Base-by-base conservation (phyloP, 2,888 invertebrate genomes). In the Athalia circularis region DNA sequence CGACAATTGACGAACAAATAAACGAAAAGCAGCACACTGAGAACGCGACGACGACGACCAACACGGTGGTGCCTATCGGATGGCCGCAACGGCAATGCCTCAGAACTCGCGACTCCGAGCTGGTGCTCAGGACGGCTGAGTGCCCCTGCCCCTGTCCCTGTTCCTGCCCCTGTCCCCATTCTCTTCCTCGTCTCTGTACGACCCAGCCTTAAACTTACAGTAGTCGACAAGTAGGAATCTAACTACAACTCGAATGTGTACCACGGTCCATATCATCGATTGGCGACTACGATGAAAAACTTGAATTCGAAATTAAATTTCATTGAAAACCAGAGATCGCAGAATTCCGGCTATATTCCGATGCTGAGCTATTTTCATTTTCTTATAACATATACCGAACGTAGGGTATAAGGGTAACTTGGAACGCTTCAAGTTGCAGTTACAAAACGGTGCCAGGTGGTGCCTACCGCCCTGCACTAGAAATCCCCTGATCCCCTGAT, bases 391-490 rank as follows among this genome's bases (percentile, higher is more conserved):
- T 5, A 47, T 3, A 4, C 29, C 43, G 9, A 9, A 61, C 43
- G 7, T 9, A 9, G n/a, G 13, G 5, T 4, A 2, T 15, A 15
- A 7, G 65, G n/a, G 61, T n/a, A 61, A 13, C 7, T 13, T 13
- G 43, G 43, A 65, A 65, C 45, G 8, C 29, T 29, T 9, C 7
- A 50, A 15, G 52, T 68, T 9, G 70, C 50, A 15, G 68, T 54
- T 70, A 57, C 29, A 70, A 70, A 57, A 70, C 70, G 54, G 70
- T 70, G 70, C 70, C 70, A 70, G 70, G 70, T 70, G 70, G 70
- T 70, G 45, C 70, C 67, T 67, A 45, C 65, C 43, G 45, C 65
- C 43, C 65, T 65, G n/a, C 45, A 45, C 29, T 29, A 29, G 29
- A 29, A 29, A 29, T 29, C 0, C 29, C 29, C 29, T 29, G 29